phyloP scores from a whole-genome alignment of 2,888 invertebrate genomes.

The Nectonema munidae region DNA sequence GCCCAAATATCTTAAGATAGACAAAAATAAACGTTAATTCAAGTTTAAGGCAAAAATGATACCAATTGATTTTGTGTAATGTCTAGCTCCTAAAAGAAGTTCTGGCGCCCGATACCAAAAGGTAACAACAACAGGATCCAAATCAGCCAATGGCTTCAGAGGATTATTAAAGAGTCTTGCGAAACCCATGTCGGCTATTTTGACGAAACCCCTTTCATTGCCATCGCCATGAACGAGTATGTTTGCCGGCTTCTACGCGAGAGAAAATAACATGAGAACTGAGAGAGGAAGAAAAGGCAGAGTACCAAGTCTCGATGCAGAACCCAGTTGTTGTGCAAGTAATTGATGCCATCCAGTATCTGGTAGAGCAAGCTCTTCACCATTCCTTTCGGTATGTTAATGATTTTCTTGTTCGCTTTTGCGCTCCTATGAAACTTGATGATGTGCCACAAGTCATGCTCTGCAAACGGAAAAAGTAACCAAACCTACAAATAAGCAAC shows the following conservation, averaged over 20 bases:
- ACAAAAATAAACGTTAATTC: conserved; percentile 10
- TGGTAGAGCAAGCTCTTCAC: conserved; percentile 86
- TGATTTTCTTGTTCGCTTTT: conserved; percentile 76
- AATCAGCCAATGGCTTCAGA: conserved; percentile 70
- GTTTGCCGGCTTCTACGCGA: conserved; percentile 63
- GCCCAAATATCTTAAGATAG: conserved; percentile 57
- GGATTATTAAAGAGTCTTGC: conserved; percentile 88
- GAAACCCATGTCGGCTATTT: conserved; percentile 77
- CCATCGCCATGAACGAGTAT: conserved; percentile 98
- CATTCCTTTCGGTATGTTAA: conserved; percentile 80
- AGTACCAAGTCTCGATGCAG: conserved; percentile 67
- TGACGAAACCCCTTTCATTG: conserved; percentile 47
- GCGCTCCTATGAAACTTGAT: conserved; percentile 92
- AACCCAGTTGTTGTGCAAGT: conserved; percentile 94
- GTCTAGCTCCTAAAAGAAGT: conserved; percentile 25
- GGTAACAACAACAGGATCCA: conserved; percentile 95
- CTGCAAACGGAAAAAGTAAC: conserved; percentile 84
- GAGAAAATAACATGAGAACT: conserved; percentile 6
- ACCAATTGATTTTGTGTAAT: conserved; percentile 21
- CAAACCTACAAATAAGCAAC: conserved; percentile 30
- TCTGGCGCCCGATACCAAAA: conserved; percentile 99
- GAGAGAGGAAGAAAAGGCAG: conserved; percentile 15
- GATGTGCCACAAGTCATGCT: conserved; percentile 97
- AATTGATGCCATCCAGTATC: conserved; percentile 89
- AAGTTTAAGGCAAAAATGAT: too few species aligned